Evolutionary conservation across 2,888 invertebrate species (phyloP).

Genomic region (Cheilosia grossa): DNA sequence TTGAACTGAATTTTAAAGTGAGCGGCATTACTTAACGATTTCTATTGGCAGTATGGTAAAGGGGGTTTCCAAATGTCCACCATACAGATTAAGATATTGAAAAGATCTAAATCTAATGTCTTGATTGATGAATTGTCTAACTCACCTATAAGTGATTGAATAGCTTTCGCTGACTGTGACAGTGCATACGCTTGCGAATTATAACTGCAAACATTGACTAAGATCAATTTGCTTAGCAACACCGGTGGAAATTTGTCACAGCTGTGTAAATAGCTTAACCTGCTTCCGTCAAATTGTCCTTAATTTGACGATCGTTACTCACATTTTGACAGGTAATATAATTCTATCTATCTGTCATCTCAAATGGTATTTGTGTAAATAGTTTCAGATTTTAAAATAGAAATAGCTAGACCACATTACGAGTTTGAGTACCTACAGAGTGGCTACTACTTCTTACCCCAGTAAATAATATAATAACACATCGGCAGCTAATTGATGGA

Average conservation of each 20-base stretch:
- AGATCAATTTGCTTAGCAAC: slow-evolving; percentile 5
- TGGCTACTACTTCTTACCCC: neutral
- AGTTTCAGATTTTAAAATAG: neutral
- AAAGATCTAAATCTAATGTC: neutral
- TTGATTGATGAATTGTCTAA: neutral
- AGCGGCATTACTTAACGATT: too few species aligned
- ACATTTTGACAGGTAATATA: neutral
- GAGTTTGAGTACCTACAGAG: neutral
- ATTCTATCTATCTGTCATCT: neutral
- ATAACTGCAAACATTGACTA: neutral
- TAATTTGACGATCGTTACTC: neutral
- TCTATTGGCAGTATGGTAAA: too few species aligned
- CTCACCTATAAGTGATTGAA: neutral
- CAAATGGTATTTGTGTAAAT: neutral
- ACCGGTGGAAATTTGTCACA: neutral
- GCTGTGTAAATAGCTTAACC: neutral
- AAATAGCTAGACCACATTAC: neutral
- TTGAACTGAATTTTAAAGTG: too few species aligned
- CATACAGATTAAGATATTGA: neutral
- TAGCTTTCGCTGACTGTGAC: neutral
- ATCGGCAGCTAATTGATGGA: neutral
- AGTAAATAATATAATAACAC: neutral
- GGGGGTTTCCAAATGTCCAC: too few species aligned
- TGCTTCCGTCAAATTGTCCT: neutral
- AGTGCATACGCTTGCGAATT: neutral